Percentiles rank a stretch among this genome's conserved stretches.
Evolutionary conservation across 2,888 invertebrate species (phyloP).

Genomic region (Apocheima hispidaria): DNA sequence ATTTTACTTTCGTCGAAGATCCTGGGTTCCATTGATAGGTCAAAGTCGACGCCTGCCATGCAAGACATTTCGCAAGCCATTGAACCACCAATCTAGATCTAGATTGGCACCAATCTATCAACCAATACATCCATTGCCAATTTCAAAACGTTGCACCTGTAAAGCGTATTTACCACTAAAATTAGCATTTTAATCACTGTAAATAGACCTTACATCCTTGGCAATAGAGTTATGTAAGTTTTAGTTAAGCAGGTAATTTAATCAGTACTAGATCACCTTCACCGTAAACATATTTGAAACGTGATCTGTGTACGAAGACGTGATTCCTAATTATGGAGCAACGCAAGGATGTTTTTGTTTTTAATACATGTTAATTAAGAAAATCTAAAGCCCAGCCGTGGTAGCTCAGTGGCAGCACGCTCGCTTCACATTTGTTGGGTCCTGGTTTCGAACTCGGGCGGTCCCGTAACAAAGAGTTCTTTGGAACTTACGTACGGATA

Average conservation of each 20-base stretch:
- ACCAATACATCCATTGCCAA: conserved; percentile 26
- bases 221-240: background rate
- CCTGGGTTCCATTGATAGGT: background rate
- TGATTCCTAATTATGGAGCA: conserved; percentile 21
- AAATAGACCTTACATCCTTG: conserved; percentile 39
- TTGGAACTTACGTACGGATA: too few relatives aligned
- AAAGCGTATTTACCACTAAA: conserved; percentile 37
- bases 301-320: conserved; percentile 26
- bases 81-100: too few relatives aligned
- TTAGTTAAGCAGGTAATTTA: conserved; percentile 31
- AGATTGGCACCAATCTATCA: conserved; percentile 18
- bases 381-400: too few relatives aligned
- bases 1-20: too few relatives aligned
- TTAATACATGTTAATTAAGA: too few relatives aligned
- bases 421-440: too few relatives aligned
- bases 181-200: conserved; percentile 32
- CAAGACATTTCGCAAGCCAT: conserved; percentile 18
- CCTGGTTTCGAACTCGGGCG: too few relatives aligned
- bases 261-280: conserved; percentile 45
- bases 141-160: conserved; percentile 52
- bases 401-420: too few relatives aligned
- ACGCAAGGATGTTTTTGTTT: too few relatives aligned
- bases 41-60: conserved; percentile 1
- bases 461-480: too few relatives aligned
- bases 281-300: conserved; percentile 30